Evolutionary conservation across 1,140 invertebrate species (phyloP).

Genomic region (Drosophila melanogaster): Release_6_plus_ISO1_MT NT_033777.3:9410501-9411000

Average conservation of each 20-base stretch:
- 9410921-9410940: slow-evolving; percentile 74
- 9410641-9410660: slow-evolving; percentile 41
- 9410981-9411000: slow-evolving; percentile 87
- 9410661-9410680: slow-evolving; percentile 54
- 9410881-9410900: slow-evolving; percentile 81
- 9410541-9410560: not conserved
- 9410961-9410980: slow-evolving; percentile 64
- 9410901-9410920: slow-evolving; percentile 73
- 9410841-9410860: slow-evolving; percentile 80
- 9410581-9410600: not conserved
- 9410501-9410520: slow-evolving; percentile 18
- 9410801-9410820: slow-evolving; percentile 85
- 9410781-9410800: slow-evolving; percentile 79
- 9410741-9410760: slow-evolving; percentile 56
- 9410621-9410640: slow-evolving; percentile 25
- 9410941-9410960: slow-evolving; percentile 76
- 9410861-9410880: slow-evolving; percentile 82
- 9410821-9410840: slow-evolving; percentile 85
- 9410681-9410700: slow-evolving; percentile 23
- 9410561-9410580: not conserved
- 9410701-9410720: slow-evolving; percentile 3
- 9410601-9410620: slow-evolving; percentile 8
- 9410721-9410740: slow-evolving; percentile 15
- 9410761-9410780: slow-evolving; percentile 82
- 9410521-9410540: slow-evolving; percentile 11